Evolutionary conservation across 2,888 invertebrate genomes (phyloP), one percentile per base, ranked within the genome.

Genomic region (Unio pictorum): DNA sequence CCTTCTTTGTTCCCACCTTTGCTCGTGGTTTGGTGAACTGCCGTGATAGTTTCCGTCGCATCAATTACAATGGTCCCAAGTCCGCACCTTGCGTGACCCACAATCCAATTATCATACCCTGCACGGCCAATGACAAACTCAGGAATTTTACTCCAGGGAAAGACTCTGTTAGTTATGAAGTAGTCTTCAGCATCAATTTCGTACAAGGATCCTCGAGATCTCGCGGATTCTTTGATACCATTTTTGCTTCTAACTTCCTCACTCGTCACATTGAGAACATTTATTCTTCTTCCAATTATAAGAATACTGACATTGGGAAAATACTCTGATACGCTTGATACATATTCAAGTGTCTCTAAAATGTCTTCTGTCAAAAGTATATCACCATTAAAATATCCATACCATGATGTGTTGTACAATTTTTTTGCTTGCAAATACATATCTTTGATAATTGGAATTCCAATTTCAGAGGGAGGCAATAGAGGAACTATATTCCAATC

Each of bases 101-200:
- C 74, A 26, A 80, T 67, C 76, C 78, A 80, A 67, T 80, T 80
- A 63, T 80, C 80, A 61, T 76, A 79, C 5, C 72, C 79, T 6
- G 76, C 76, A 8, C 76, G 70, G 55, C 79, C 79, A 60, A 79
- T 71, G 20, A 79, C 79, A 20, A 79, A 69, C 7, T 74, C 73
- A 18, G 70, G 59, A 30, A 77, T 75, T 3, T 66, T 54, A 60
- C 69, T 57, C 79, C 79, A 79, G 55, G 76, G 74, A 66, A 75
- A 79, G 57, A 62, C 34, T 58, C 67, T 72, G 11, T 73, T 75
- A 20, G 76, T 69, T 11, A 79, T 75, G 56, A 79, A 79, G 61
- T 66, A 79, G 57, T 79, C 79, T 62, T 79, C 79, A 11, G 79
- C 79, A 26, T 79, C 76, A 64, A 74, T 74, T 30, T 73, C 65